Evolutionary conservation across 2,113 vertebrate species (phyloP), one percentile per base, ranked within the genome.

Genomic region (Oryzias celebensis): DNA sequence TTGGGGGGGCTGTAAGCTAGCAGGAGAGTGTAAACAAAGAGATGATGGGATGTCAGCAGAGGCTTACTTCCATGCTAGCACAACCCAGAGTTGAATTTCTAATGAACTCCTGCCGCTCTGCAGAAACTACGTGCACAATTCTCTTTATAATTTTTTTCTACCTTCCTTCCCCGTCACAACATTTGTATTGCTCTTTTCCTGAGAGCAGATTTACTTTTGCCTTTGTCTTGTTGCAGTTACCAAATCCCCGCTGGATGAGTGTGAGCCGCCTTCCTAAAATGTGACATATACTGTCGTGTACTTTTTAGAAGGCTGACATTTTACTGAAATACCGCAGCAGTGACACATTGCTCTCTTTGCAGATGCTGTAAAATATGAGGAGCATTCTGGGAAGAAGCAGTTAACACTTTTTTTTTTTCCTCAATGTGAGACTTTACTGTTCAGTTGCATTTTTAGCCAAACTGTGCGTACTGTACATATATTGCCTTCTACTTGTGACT

Each of bases 261-360:
- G 58, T 31, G 61, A 68, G 67, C 69, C 59, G 17, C 73, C 56
- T 59, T 63, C 73, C 57, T 42, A 14, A 65, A 68, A 68, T 47
- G 46, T 71, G 82, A 69, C 67, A 62, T 23, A 24, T 10, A 48
- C 8, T 18, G 47, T 48, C 3, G 58, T 26, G 18, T 8, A 26
- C 28, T 63, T 54, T 75, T 14, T 4, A 41, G 23, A 59, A 71
- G 66, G 41, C 46, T 73, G 69, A 81, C 80, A 51, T 69, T 66
- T 73, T 36, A 41, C 52, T 50, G 50, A 62, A 59, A 69, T 55
- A 49, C 23, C 16, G 14, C 45, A 5, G 56, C 52, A 54, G 31
- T 68, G 58, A 79, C 76, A 63, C 41, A 1, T 42, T 50, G 57
- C 59, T 71, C 58, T 63, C 51, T 63, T 71, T 48, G 49, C 51